Percentiles rank a stretch among this genome's conserved stretches.
phyloP scores from a whole-genome alignment of 2,797 vertebrate species.

The Falco columbarius region DNA sequence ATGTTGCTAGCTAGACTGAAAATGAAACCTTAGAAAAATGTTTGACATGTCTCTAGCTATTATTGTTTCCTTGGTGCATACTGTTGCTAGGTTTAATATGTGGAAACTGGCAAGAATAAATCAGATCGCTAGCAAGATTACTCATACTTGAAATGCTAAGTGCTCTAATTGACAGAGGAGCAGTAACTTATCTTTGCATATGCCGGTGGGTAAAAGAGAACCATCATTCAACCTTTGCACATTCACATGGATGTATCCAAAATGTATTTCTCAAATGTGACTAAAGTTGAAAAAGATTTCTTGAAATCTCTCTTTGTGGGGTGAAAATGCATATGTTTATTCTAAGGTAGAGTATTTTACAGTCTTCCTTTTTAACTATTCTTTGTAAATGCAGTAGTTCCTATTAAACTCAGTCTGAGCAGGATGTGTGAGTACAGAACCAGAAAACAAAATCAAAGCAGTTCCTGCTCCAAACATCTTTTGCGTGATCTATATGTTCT shows the following conservation, averaged over 20 bases:
- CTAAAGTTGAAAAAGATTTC: background rate
- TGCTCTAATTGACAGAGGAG: background rate
- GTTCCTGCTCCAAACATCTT: background rate
- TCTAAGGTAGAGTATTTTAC: background rate
- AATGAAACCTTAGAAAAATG: constrained; percentile 6
- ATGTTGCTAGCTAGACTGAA: background rate
- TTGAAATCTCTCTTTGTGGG: background rate
- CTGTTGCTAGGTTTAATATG: background rate
- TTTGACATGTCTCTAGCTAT: background rate
- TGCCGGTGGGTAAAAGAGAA: background rate
- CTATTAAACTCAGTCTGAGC: background rate
- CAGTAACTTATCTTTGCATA: background rate
- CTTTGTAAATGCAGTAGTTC: background rate
- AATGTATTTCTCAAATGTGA: background rate
- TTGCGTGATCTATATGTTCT: background rate
- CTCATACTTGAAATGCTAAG: background rate
- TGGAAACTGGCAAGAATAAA: constrained; percentile 1
- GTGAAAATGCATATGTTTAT: background rate
- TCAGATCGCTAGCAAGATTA: background rate
- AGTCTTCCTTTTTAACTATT: background rate
- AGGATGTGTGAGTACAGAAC: background rate
- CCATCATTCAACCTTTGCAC: background rate
- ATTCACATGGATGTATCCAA: background rate
- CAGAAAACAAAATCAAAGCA: background rate
- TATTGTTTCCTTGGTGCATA: background rate